Conservation (phyloP, 2,888 invertebrate species). For the Orchesella flavescens region DNA sequence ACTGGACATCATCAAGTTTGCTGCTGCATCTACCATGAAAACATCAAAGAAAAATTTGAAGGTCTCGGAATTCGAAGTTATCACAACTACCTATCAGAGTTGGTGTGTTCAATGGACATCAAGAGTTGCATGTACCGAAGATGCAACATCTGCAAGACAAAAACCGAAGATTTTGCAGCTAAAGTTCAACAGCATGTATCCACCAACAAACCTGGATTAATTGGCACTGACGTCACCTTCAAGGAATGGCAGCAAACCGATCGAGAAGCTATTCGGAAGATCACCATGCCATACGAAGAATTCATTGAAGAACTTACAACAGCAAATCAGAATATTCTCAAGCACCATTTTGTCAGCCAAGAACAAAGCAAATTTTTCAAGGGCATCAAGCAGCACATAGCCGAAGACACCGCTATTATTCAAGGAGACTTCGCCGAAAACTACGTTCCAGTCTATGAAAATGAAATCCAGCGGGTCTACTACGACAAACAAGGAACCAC, state of each 20-base stretch:
- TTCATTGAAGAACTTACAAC: neutral
- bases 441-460: constrained; percentile 9
- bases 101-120: neutral
- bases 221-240: neutral
- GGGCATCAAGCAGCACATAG: neutral
- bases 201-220: neutral
- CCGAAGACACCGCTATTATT: neutral
- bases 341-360: neutral
- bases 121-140: constrained; percentile 9
- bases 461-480: constrained; percentile 25
- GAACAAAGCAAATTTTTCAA: constrained; percentile 4
- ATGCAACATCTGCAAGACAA: neutral
- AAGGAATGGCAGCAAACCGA: neutral
- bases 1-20: neutral
- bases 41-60: neutral
- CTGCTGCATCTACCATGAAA: constrained; percentile 9
- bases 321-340: neutral
- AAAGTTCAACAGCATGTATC: neutral
- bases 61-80: neutral
- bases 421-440: constrained; percentile 47
- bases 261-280: neutral
- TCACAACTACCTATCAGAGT: neutral
- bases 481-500: constrained; percentile 20
- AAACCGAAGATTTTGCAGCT: neutral
- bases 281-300: neutral